Evolutionary conservation across 1,140 invertebrate genomes (phyloP).

Genomic region (Meloidogyne chitwoodi): DNA sequence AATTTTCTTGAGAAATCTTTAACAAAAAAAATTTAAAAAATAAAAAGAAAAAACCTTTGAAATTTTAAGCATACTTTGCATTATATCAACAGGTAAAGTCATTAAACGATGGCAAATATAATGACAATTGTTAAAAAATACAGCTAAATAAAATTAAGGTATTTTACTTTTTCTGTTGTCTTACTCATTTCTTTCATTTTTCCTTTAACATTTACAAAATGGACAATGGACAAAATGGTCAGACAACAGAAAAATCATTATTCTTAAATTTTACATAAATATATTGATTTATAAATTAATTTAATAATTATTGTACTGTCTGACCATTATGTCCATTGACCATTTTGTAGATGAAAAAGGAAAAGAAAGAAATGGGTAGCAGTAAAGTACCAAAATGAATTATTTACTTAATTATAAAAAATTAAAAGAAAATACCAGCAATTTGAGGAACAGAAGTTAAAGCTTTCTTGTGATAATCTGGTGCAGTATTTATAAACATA

Average conservation of each 20-base stretch:
- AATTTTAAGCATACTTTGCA: slow-evolving; percentile 13
- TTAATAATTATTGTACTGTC: no score
- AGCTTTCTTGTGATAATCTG: slow-evolving; percentile 33
- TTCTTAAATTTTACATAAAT: no score
- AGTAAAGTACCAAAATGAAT: no score
- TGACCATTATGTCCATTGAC: no score
- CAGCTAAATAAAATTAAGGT: slow-evolving; percentile 29
- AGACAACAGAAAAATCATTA: no score
- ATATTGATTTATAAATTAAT: no score
- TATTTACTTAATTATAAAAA: slow-evolving; percentile 13
- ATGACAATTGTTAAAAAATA: slow-evolving; percentile 45
- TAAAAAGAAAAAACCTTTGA: slow-evolving; percentile 16
- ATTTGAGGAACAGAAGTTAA: slow-evolving; percentile 37
- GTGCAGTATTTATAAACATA: slow-evolving; percentile 28
- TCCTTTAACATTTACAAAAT: no score
- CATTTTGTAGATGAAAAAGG: no score
- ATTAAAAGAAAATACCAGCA: slow-evolving; percentile 20
- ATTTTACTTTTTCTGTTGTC: no score
- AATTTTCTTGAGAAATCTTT: slow-evolving; percentile 21
- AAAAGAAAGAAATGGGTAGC: no score
- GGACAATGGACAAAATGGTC: no score
- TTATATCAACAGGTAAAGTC: slow-evolving; percentile 7
- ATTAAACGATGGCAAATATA: slow-evolving; percentile 34
- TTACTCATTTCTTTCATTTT: no score
- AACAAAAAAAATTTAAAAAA: not conserved